Percentiles rank a stretch among this genome's conserved stretches.
Evolutionary conservation across 37 sponge, comb jelly and placozoan genomes (phyloP).

Genomic region (Axinella damicornis): DNA sequence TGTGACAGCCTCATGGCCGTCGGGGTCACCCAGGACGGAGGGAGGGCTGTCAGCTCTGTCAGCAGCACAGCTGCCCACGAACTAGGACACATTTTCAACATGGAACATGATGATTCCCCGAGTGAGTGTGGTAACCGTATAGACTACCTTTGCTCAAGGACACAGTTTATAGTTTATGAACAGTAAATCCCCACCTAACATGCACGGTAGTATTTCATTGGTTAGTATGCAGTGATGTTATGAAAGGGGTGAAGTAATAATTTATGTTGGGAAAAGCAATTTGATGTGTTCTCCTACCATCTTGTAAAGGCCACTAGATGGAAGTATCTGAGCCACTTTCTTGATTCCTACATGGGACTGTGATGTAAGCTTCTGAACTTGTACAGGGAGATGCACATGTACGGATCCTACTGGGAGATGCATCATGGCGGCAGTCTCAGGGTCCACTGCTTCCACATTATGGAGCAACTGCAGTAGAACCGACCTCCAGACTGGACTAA

Average conservation of each 20-base stretch:
- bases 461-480: conserved; percentile 46
- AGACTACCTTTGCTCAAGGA: too few species aligned
- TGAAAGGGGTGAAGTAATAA: too few species aligned
- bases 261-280: too few species aligned
- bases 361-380: not conserved
- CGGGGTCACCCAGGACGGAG: conserved; percentile 55
- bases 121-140: too few species aligned
- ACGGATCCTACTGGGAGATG: conserved; percentile 37
- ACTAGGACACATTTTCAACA: conserved; percentile 79
- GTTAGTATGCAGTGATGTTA: too few species aligned
- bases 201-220: too few species aligned
- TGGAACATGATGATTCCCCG: conserved; percentile 64
- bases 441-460: conserved; percentile 5
- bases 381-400: conserved; percentile 45
- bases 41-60: not conserved
- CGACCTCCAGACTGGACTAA: conserved; percentile 26
- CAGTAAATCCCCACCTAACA: too few species aligned
- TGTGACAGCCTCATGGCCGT: conserved; percentile 38
- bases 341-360: too few species aligned
- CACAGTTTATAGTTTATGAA: too few species aligned
- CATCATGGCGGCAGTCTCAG: conserved; percentile 46
- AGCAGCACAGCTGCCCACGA: conserved; percentile 83
- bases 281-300: too few species aligned
- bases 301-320: too few species aligned
- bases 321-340: too few species aligned